phyloP scores from a whole-genome alignment of 2,113 vertebrate species.

The Theristicus caerulescens region DNA sequence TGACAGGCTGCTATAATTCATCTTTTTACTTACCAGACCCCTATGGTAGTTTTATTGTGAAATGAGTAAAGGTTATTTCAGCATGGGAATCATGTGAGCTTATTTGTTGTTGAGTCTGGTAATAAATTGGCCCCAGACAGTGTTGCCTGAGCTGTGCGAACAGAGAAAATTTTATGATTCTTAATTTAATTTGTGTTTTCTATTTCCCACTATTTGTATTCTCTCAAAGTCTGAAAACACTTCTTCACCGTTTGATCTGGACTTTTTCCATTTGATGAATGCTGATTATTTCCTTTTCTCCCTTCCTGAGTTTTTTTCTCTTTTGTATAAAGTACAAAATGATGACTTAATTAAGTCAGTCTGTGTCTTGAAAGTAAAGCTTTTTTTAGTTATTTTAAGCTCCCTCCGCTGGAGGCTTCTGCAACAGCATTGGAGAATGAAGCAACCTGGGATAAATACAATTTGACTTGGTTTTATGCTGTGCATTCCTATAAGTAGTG shows the following conservation, averaged over 20 bases:
- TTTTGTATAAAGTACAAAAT: neutral
- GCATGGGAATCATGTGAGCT: neutral
- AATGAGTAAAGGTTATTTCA: constrained; percentile 57
- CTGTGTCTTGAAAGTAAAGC: neutral
- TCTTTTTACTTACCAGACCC: constrained; percentile 51
- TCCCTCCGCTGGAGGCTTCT: constrained; percentile 55
- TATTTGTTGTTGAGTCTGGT: constrained; percentile 42
- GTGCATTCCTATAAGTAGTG: neutral
- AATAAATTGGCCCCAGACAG: constrained; percentile 44
- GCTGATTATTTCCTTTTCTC: neutral
- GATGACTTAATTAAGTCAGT: constrained; percentile 30
- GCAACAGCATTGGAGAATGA: constrained; percentile 35
- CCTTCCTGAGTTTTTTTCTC: neutral
- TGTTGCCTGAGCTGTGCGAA: constrained; percentile 1
- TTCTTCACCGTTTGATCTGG: neutral
- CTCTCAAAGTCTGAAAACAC: constrained; percentile 8
- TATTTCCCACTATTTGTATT: constrained; percentile 18
- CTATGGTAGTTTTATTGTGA: constrained; percentile 31
- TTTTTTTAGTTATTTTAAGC: constrained; percentile 41
- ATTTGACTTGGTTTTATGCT: neutral
- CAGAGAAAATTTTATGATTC: constrained; percentile 18
- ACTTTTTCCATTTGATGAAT: constrained; percentile 13
- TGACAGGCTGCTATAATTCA: constrained; percentile 51
- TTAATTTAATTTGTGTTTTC: constrained; percentile 50
- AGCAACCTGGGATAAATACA: neutral